phyloP scores from a whole-genome alignment of 2,113 vertebrate genomes.

The Mustelus asterias region DNA sequence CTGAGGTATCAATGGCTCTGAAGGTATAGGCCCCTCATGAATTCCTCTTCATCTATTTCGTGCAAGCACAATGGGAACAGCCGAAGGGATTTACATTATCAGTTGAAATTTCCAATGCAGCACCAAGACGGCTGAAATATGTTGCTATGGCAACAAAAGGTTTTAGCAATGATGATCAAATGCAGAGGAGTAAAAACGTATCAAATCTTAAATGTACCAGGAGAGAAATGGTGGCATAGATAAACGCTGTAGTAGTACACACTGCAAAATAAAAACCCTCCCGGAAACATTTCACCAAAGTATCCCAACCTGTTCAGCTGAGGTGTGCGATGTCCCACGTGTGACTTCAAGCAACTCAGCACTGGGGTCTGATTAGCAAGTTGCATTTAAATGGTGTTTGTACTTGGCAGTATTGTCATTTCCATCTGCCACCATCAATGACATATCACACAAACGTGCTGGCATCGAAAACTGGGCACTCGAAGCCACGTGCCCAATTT shows the following conservation, averaged over 20 bases:
- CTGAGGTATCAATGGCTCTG: background rate
- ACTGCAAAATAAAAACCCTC: background rate
- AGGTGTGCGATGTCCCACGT: background rate
- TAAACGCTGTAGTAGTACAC: background rate
- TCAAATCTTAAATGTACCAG: background rate
- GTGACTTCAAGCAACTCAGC: background rate
- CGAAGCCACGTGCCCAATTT: background rate
- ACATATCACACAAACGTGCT: background rate
- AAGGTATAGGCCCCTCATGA: background rate
- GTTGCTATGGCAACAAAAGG: constrained; percentile 13
- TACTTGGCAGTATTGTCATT: background rate
- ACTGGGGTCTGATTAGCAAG: background rate
- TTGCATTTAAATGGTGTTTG: background rate
- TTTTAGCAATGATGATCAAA: background rate
- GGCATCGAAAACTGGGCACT: background rate
- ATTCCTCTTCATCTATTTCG: background rate
- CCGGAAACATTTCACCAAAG: background rate
- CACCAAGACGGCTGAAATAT: background rate
- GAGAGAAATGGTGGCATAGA: background rate
- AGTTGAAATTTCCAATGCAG: background rate
- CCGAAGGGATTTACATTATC: background rate
- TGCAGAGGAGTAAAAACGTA: background rate
- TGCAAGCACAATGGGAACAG: background rate
- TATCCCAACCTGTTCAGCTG: background rate
- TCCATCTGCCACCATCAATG: background rate